Evolutionary conservation across 2,113 vertebrate genomes (phyloP).

Genomic region (Nycticebus coucang): DNA sequence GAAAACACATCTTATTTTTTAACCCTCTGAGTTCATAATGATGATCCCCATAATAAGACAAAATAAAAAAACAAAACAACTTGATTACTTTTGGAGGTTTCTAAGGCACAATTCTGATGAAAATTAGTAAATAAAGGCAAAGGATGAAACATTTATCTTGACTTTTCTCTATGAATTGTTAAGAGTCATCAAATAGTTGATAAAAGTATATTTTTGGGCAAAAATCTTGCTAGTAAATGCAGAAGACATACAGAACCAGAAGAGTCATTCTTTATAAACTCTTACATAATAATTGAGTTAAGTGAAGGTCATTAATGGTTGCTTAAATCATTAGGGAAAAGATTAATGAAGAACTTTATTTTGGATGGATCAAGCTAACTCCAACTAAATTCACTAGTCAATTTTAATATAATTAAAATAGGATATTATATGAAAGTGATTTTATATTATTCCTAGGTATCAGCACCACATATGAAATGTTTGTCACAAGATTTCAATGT

Average conservation of each 20-base stretch:
- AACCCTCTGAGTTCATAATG: not conserved
- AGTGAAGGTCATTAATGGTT: not conserved
- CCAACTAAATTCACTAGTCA: not conserved
- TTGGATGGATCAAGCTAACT: not conserved
- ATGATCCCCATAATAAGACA: not conserved
- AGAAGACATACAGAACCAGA: not conserved
- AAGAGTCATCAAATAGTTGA: not conserved
- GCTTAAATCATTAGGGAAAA: not conserved
- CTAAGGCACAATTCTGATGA: not conserved
- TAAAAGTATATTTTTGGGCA: not conserved
- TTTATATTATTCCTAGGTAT: not conserved
- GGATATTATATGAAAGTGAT: not conserved
- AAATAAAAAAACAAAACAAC: not conserved
- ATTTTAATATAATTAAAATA: not conserved
- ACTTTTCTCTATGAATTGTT: not conserved
- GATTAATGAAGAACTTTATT: not conserved
- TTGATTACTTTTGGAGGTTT: not conserved
- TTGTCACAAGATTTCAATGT: not conserved
- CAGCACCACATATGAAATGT: not conserved
- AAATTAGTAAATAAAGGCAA: constrained; percentile 30
- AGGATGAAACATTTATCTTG: not conserved
- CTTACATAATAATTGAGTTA: constrained; percentile 14
- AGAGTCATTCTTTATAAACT: not conserved
- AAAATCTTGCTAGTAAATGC: not conserved
- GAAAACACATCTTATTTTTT: not conserved